Conservation (phyloP, 2,113 vertebrate species). For the Cisticola juncidis region DNA sequence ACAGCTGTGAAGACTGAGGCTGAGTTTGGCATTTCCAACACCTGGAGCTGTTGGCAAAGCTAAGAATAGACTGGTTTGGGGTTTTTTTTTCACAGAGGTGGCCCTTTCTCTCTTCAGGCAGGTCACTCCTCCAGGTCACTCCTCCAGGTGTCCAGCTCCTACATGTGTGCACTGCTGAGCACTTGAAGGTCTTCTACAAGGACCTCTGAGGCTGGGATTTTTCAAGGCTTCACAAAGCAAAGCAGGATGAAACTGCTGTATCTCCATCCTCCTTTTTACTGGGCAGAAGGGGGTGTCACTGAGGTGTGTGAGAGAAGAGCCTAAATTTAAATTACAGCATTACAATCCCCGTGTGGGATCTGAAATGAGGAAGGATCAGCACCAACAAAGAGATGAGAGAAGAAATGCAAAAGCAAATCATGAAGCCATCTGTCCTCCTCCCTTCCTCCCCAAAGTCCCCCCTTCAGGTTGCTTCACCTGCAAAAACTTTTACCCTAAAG, state of each 20-base stretch:
- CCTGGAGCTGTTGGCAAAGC: background rate
- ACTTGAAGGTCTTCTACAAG: background rate
- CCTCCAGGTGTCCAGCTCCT: background rate
- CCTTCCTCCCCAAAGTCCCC: background rate
- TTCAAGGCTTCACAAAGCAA: background rate
- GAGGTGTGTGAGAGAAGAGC: background rate
- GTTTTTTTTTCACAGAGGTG: background rate
- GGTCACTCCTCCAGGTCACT: background rate
- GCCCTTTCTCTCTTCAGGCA: background rate
- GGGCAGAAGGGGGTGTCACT: background rate
- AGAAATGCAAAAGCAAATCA: background rate
- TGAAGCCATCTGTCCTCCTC: background rate
- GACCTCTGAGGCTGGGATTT: background rate
- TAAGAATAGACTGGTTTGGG: rapidly evolving
- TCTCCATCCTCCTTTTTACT: background rate
- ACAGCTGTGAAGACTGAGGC: background rate
- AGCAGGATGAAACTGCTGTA: background rate
- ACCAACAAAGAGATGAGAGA: background rate
- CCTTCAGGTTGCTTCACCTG: background rate
- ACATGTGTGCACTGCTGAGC: rapidly evolving
- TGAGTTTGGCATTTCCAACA: background rate
- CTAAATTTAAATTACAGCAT: background rate
- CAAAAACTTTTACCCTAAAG: background rate
- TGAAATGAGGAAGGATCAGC: background rate
- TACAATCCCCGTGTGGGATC: background rate